phyloP scores from a whole-genome alignment of 2,113 vertebrate species.

The Oryzias woworae region DNA sequence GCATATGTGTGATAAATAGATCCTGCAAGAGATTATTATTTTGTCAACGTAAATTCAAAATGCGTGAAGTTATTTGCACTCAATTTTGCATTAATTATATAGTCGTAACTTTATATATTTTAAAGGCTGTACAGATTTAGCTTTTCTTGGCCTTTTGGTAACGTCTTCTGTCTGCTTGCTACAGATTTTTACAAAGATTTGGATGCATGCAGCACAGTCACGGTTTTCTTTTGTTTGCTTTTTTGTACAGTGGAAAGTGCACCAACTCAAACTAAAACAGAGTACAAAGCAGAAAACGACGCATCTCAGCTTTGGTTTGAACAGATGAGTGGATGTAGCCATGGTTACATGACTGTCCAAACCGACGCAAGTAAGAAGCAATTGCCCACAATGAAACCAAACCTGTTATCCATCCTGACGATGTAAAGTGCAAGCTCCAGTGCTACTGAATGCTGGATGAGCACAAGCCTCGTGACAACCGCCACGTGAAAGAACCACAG shows the following conservation, averaged over 20 bases:
- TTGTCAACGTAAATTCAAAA: too few relatives aligned
- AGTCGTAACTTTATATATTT: too few relatives aligned
- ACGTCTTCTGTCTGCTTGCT: neutral
- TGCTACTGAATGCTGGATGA: slow-evolving; percentile 15
- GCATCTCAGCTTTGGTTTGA: slow-evolving; percentile 13
- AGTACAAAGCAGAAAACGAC: slow-evolving; percentile 23
- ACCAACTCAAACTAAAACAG: neutral
- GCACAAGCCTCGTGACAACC: slow-evolving; percentile 18
- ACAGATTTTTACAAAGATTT: neutral
- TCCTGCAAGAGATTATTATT: too few relatives aligned
- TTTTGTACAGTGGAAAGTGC: slow-evolving; percentile 1
- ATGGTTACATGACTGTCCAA: slow-evolving; percentile 41
- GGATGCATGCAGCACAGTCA: neutral
- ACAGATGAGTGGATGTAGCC: slow-evolving; percentile 35
- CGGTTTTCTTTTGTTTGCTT: neutral
- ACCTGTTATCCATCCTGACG: slow-evolving; percentile 58
- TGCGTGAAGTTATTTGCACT: too few relatives aligned
- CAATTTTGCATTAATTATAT: too few relatives aligned
- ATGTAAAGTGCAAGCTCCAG: slow-evolving; percentile 39
- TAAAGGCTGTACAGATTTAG: neutral
- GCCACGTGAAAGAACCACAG: slow-evolving; percentile 21
- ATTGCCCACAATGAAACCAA: slow-evolving; percentile 48
- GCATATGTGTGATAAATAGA: too few relatives aligned
- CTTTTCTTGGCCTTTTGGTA: too few relatives aligned
- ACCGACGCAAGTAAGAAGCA: slow-evolving; percentile 43